These are phyloP conservation scores for Cercopithecus mitis DNA, from an alignment of 2,797 vertebrate species.

Conservation along the genomic window DNA sequence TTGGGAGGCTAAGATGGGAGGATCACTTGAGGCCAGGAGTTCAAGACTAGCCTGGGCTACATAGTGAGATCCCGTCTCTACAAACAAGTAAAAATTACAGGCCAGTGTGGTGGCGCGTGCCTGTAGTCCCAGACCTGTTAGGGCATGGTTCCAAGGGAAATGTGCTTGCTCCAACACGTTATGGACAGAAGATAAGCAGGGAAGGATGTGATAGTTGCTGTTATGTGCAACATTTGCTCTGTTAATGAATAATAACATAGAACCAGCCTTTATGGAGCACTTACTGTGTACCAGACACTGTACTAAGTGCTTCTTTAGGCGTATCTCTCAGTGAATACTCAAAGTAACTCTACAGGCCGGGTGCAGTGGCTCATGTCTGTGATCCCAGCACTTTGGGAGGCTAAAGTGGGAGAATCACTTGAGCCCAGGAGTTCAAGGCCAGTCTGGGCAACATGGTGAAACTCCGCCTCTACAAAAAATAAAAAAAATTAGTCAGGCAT, in stretches of 20 bases:
- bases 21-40: not conserved
- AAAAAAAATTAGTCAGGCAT: not conserved
- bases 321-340: not conserved
- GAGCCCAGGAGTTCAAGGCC: not conserved
- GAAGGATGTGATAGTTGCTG: too few species aligned
- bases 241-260: too few species aligned
- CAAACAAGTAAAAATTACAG: not conserved
- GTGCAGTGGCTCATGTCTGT: too few species aligned
- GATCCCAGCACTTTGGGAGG: not conserved
- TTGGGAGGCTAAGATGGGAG: not conserved
- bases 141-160: not conserved
- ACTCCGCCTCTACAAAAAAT: not conserved
- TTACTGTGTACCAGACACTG: not conserved
- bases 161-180: not conserved
- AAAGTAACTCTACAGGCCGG: not conserved
- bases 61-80: not conserved
- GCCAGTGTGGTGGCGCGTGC: not conserved
- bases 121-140: not conserved
- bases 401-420: not conserved
- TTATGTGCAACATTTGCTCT: not conserved
- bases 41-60: not conserved
- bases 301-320: not conserved
- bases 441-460: not conserved
- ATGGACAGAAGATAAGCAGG: not conserved
- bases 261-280: fast-evolving